Percentiles rank a stretch among this genome's conserved stretches.
These are phyloP conservation scores for Telmatochromis sp. DNA, from an alignment of 2,113 vertebrate genomes.

Conservation along the genomic window DNA sequence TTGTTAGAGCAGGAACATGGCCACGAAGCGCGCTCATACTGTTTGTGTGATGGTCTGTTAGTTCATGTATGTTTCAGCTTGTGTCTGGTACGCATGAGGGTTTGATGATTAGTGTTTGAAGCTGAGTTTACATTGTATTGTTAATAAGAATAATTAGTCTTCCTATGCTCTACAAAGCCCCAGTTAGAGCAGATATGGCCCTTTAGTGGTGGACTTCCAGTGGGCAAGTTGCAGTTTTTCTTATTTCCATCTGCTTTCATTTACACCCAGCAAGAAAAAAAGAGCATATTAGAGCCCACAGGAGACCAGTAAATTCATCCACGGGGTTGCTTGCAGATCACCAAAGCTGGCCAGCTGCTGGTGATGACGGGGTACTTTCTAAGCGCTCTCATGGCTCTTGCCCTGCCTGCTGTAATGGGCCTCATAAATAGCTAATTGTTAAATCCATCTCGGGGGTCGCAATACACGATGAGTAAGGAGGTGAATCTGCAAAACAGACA, in stretches of 20 bases:
- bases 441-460: slow-evolving; percentile 4
- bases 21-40: neutral
- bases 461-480: slow-evolving; percentile 17
- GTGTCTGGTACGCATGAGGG: neutral
- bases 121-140: neutral
- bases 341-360: neutral
- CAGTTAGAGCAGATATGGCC: slow-evolving; percentile 2
- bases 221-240: slow-evolving; percentile 25
- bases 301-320: slow-evolving; percentile 31
- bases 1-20: neutral
- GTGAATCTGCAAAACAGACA: slow-evolving; percentile 29
- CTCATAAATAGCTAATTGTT: neutral
- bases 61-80: neutral
- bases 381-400: neutral
- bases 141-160: slow-evolving; percentile 17
- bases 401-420: neutral
- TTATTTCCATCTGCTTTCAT: slow-evolving; percentile 46
- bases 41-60: slow-evolving; percentile 10
- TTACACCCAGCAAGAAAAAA: slow-evolving; percentile 33
- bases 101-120: neutral
- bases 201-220: neutral
- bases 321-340: slow-evolving; percentile 10
- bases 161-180: slow-evolving; percentile 6
- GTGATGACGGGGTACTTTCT: slow-evolving; percentile 14
- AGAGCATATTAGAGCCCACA: slow-evolving; percentile 26